A percentile compares a stretch with the other conserved stretches of the same genome.
Conservation (phyloP, 2,797 vertebrate genomes). For the Sparidentex hasta region DNA sequence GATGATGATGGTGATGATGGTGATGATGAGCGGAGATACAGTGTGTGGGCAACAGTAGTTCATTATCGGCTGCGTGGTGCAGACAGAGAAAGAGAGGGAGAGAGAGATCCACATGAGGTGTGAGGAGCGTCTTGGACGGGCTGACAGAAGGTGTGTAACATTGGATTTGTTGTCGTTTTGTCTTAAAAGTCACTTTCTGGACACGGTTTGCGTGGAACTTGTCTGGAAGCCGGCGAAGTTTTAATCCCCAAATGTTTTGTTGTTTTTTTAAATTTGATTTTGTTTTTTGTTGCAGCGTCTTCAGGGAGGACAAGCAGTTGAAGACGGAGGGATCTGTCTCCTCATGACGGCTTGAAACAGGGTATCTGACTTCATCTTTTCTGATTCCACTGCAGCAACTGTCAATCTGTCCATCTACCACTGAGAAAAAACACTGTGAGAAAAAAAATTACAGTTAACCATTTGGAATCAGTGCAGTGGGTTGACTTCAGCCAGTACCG, state of each 20-base stretch:
- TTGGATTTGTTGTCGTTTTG: background rate
- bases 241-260: constrained; percentile 22
- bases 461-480: too few species aligned
- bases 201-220: constrained; percentile 5
- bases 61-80: constrained; percentile 42
- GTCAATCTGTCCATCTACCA: too few species aligned
- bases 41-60: constrained; percentile 60
- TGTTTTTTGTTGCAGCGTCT: constrained; percentile 25
- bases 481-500: too few species aligned
- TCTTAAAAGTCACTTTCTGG: background rate
- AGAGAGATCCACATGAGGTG: constrained; percentile 31
- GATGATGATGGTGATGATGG: constrained; percentile 46
- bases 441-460: too few species aligned
- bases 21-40: constrained; percentile 43
- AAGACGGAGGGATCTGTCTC: constrained; percentile 21
- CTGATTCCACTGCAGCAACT: too few species aligned
- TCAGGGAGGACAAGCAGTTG: constrained; percentile 13
- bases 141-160: constrained; percentile 55
- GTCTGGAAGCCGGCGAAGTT: constrained; percentile 34
- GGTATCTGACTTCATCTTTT: constrained; percentile 37
- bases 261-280: too few species aligned
- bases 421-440: too few species aligned
- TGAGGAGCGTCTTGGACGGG: constrained; percentile 50
- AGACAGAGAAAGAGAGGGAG: constrained; percentile 10
- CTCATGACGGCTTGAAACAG: constrained; percentile 49